Evolutionary conservation across 1,140 invertebrate species (phyloP).

Genomic region (Hylyphantes graminicola): DNA sequence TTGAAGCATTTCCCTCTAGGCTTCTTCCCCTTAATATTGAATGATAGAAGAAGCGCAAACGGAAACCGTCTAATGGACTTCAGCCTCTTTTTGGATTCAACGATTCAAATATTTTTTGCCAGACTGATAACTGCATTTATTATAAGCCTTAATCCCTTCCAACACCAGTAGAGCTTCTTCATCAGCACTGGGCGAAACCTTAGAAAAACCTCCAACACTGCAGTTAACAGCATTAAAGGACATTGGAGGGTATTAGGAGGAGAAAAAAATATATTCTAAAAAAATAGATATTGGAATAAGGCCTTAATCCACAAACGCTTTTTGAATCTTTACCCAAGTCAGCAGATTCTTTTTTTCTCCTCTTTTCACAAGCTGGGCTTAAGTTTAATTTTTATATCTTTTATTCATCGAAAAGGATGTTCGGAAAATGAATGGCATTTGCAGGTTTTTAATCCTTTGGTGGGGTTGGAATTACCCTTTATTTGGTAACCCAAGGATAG

Average conservation of each 20-base stretch:
- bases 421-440: too few species aligned
- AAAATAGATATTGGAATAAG: conserved; percentile 6
- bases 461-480: too few species aligned
- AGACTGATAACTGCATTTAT: conserved; percentile 44
- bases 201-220: conserved; percentile 24
- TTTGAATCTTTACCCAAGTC: too few species aligned
- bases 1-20: too few species aligned
- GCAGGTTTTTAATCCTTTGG: too few species aligned
- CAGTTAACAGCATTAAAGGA: conserved; percentile 33
- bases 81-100: too few species aligned
- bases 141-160: conserved; percentile 8
- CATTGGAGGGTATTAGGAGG: neutral
- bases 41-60: too few species aligned
- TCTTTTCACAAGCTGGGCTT: conserved; percentile 7
- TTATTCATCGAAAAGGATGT: too few species aligned
- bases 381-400: neutral
- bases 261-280: conserved; percentile 12
- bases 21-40: too few species aligned
- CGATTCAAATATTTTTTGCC: neutral
- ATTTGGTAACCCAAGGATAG: too few species aligned
- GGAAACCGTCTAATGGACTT: too few species aligned
- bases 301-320: neutral
- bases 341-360: conserved; percentile 1
- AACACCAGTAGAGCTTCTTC: conserved; percentile 31
- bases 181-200: neutral